Evolutionary conservation across 2,888 invertebrate species (phyloP).

Genomic region (Spilosoma lubricipeda): DNA sequence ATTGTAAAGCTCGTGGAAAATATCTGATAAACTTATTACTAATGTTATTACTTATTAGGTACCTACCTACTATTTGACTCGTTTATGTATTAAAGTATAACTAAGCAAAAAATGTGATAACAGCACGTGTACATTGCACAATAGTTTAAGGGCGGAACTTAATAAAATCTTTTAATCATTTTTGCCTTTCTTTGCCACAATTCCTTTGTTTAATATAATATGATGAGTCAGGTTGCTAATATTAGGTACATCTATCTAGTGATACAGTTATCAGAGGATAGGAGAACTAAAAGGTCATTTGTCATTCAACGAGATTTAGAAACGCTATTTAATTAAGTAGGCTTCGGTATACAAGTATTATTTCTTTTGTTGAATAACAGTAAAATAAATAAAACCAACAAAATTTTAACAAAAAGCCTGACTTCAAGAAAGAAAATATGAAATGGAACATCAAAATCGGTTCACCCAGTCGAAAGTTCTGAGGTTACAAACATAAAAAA

Average conservation of each 20-base stretch:
- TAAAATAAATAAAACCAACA: no score
- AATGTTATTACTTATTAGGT: background rate
- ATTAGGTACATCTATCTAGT: no score
- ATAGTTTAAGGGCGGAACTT: constrained; percentile 4
- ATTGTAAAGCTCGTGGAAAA: constrained; percentile 9
- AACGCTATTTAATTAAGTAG: background rate
- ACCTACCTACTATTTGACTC: background rate
- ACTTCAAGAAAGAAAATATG: no score
- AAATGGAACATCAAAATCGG: no score
- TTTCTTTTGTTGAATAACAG: no score
- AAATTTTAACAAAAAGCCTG: no score
- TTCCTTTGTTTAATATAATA: background rate
- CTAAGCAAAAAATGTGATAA: background rate
- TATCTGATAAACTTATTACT: background rate
- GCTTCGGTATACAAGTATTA: background rate
- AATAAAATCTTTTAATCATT: background rate
- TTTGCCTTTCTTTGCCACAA: background rate
- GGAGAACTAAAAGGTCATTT: no score
- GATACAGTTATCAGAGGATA: no score
- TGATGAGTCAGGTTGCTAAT: background rate
- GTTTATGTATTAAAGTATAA: background rate
- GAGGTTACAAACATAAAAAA: no score
- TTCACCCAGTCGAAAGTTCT: no score
- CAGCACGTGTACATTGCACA: constrained; percentile 7
- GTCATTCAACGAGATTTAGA: no score